Base-by-base conservation (phyloP, 2,113 vertebrate species). In the Tapirus terrestris region DNA sequence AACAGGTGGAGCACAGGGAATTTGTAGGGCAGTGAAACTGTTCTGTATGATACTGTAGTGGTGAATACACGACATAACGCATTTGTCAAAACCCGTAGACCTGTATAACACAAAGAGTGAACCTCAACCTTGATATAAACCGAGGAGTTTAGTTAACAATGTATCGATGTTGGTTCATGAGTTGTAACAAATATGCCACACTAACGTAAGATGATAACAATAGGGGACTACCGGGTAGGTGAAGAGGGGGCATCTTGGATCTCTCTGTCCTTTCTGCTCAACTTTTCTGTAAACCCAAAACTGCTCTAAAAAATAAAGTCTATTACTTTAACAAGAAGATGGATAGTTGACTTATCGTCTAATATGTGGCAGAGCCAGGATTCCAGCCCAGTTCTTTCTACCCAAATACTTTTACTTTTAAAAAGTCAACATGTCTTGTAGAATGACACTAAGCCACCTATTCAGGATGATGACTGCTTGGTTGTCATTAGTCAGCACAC, bases 1-100 rank as follows among this genome's bases (percentile, higher is more conserved):
- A 83, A 6, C 0, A 23, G 60, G 2, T 21, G 9, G 56, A 17
- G 10, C 3, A 7, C 10, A 14, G 4, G 25, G 27, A 20, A 48
- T 16, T 75, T 90, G 39, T 33, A 58, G 16, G 29, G 14, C 12
- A 51, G 20, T 17, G 4, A 73, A 31, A 45, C 20, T 16, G 14
- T n/a, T 77, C 4, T 18, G n/a, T 43, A 43, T 36, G 11, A 27
- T 3, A 20, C 11, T 45, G 21, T 9, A 58, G 39, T 79, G 33
- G 23, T 29, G 4, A 5, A 33, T 31, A 18, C 14, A 16, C 53
- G 21, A 43, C 39, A 16, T 11, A 77, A 31, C 5, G 1, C n/a
- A 17, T 79, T 94, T 91, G 65, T 43, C 89, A 80, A 60, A 85
- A 48, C 2, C 33, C 11, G 3, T 65, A 29, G 20, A 39, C 18